Conservation (phyloP, 2,113 vertebrate species). For the Tragelaphus buxtoni region DNA sequence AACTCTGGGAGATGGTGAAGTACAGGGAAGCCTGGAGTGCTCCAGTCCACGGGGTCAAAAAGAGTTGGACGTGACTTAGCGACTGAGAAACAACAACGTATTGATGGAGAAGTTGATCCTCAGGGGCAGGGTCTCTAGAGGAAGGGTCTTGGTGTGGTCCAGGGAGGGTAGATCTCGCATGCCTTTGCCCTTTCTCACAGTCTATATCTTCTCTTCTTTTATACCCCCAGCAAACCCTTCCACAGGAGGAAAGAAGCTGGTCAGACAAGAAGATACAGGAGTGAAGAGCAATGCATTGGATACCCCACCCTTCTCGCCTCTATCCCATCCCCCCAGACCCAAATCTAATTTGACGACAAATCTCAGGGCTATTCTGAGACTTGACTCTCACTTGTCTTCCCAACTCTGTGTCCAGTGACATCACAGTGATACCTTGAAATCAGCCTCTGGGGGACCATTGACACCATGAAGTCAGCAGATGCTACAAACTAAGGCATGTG, state of each 20-base stretch:
- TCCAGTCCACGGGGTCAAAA: neutral
- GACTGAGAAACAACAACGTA: neutral
- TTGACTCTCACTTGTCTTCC: neutral
- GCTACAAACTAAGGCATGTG: neutral
- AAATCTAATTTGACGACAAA: accelerated
- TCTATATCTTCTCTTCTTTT: neutral
- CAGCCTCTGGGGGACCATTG: neutral
- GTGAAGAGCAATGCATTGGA: neutral
- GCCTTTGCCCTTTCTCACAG: neutral
- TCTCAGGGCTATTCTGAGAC: neutral
- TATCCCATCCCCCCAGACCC: neutral
- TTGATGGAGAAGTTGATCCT: neutral
- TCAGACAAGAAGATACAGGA: neutral
- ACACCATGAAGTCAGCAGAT: neutral
- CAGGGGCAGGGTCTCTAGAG: neutral
- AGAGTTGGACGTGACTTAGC: neutral
- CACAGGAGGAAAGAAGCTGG: neutral
- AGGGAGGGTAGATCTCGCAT: neutral
- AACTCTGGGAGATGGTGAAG: neutral
- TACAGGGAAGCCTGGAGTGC: neutral
- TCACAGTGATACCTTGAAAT: neutral
- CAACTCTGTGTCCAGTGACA: neutral
- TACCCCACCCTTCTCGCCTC: neutral
- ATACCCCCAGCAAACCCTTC: neutral
- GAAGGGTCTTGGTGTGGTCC: neutral